Evolutionary conservation across 2,797 vertebrate genomes (phyloP).

Genomic region (Poecilia wingei): DNA sequence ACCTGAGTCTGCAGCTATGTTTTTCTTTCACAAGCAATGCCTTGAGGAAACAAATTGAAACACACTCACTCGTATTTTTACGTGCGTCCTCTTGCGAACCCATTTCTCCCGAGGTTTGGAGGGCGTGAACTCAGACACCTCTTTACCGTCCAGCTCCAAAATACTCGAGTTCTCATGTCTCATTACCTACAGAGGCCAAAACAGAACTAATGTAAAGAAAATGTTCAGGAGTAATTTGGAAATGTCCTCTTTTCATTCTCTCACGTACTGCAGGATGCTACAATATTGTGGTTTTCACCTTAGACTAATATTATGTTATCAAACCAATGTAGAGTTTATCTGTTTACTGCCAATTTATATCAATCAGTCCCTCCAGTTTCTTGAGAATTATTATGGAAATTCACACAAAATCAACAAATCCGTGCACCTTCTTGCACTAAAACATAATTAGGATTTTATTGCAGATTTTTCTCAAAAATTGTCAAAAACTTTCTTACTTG

Average conservation of each 20-base stretch:
- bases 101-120: constrained; percentile 98
- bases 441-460: too few species aligned
- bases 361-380: too few species aligned
- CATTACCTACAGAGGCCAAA: constrained; percentile 85
- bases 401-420: too few species aligned
- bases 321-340: too few species aligned
- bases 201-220: neutral
- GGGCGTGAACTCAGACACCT: constrained; percentile 95
- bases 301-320: neutral
- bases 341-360: too few species aligned
- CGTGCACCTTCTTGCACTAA: too few species aligned
- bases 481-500: too few species aligned
- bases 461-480: too few species aligned
- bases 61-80: constrained; percentile 90
- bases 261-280: neutral
- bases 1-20: neutral
- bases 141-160: constrained; percentile 95
- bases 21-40: neutral
- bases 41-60: neutral
- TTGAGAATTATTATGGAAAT: too few species aligned
- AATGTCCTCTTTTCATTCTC: neutral
- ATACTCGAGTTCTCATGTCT: constrained; percentile 93
- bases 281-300: neutral
- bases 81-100: constrained; percentile 95
- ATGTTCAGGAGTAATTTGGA: neutral